Evolutionary conservation across 2,888 invertebrate species (phyloP).

Genomic region (Hypercompe scribonia): DNA sequence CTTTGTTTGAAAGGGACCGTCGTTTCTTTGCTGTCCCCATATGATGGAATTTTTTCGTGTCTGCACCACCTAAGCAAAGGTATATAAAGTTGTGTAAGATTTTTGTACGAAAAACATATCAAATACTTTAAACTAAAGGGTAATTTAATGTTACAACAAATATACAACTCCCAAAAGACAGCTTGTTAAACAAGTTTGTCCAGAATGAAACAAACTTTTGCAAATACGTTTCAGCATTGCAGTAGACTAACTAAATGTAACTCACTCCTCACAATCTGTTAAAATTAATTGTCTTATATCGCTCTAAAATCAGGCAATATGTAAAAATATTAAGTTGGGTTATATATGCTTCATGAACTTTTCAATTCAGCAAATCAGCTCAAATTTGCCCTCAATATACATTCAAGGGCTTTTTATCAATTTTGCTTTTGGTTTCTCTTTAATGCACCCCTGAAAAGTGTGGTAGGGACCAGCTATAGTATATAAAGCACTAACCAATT

Average conservation of each 20-base stretch:
- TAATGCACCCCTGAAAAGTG: no score
- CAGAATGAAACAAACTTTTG: not conserved
- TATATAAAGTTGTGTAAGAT: not conserved
- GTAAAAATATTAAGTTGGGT: no score
- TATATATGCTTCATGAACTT: no score
- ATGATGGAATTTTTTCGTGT: conserved; percentile 86
- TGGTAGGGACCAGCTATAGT: no score
- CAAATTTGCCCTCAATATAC: no score
- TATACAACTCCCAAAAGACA: not conserved
- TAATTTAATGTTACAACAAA: not conserved
- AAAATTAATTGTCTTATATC: no score
- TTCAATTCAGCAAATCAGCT: no score
- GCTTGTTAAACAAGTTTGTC: not conserved
- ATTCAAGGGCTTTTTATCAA: no score
- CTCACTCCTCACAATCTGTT: no score
- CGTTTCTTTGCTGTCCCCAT: conserved; percentile 86
- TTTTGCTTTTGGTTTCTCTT: no score
- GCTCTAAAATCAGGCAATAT: no score
- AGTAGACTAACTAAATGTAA: not conserved
- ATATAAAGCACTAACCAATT: conserved; percentile 73
- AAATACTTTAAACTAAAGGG: not conserved
- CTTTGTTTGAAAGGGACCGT: conserved; percentile 88
- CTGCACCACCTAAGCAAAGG: conserved; percentile 71
- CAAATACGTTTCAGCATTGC: not conserved
- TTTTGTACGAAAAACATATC: not conserved